Conservation (phyloP, 2,888 invertebrate species). For the Pandemis cinnamomeana region DNA sequence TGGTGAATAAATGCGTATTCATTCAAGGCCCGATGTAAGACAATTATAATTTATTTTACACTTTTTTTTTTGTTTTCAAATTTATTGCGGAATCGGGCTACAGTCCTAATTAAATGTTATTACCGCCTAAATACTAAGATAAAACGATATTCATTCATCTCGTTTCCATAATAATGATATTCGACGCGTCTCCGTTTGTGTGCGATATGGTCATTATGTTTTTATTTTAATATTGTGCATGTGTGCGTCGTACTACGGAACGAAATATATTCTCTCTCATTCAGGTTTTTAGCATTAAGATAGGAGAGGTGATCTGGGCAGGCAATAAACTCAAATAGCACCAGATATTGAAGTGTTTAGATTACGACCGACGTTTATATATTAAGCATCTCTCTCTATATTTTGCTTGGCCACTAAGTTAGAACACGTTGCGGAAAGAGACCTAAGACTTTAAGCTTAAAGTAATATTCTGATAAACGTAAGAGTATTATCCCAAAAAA, state of each 20-base stretch:
- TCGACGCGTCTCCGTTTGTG: conserved; percentile 57
- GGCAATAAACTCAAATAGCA: conserved; percentile 15
- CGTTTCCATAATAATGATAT: conserved; percentile 55
- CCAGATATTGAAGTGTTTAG: conserved; percentile 10
- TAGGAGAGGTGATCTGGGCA: conserved; percentile 28
- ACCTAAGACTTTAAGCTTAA: not conserved
- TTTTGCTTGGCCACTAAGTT: not conserved
- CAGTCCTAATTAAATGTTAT: conserved; percentile 26
- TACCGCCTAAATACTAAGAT: conserved; percentile 44
- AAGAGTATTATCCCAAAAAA: not conserved
- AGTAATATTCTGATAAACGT: not conserved
- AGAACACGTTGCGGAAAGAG: not conserved
- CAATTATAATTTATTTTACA: not conserved
- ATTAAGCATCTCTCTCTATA: not conserved
- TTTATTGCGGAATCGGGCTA: conserved; percentile 21
- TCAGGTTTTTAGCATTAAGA: conserved; percentile 36
- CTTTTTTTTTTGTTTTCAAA: not conserved
- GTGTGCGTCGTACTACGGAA: conserved; percentile 35
- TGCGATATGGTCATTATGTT: conserved; percentile 54
- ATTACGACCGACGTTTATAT: not conserved
- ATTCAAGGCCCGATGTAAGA: not conserved
- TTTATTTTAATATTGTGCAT: conserved; percentile 45
- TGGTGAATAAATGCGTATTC: not conserved
- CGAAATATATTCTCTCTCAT: conserved; percentile 39
- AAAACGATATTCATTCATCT: conserved; percentile 65